A percentile compares a stretch with the other conserved stretches of the same genome.
phyloP scores from a whole-genome alignment of 2,888 invertebrate genomes.

The Noctua janthina region DNA sequence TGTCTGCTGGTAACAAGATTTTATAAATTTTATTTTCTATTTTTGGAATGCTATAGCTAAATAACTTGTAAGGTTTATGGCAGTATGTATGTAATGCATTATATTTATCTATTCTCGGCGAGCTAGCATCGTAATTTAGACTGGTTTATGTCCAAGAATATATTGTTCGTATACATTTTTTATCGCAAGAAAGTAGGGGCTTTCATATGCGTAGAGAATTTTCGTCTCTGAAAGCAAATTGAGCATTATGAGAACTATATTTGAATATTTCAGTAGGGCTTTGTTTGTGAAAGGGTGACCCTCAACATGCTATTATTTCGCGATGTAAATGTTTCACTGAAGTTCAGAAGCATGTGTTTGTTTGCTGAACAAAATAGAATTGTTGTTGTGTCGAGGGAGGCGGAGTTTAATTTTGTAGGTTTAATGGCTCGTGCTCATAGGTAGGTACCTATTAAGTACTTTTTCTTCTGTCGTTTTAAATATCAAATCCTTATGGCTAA shows the following conservation, averaged over 20 bases:
- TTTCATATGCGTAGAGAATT: conserved; percentile 17
- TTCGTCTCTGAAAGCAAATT: conserved; percentile 49
- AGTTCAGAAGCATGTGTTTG: conserved; percentile 21
- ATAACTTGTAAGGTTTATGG: conserved; percentile 2
- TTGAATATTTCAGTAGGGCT: conserved; percentile 47
- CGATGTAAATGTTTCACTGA: conserved; percentile 21
- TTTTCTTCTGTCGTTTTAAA: neutral
- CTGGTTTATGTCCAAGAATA: conserved; percentile 16
- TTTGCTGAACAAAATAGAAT: conserved; percentile 27
- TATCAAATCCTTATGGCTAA: neutral
- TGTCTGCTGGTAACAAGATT: neutral
- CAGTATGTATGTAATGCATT: neutral
- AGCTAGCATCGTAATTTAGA: conserved; percentile 17
- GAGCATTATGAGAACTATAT: conserved; percentile 57
- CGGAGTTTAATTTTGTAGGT: neutral
- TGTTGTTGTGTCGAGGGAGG: neutral
- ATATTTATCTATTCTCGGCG: neutral
- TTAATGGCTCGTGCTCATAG: neutral
- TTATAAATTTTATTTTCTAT: neutral
- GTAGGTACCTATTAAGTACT: neutral
- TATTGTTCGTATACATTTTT: conserved; percentile 23
- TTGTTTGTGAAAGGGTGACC: conserved; percentile 33
- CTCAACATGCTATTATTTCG: conserved; percentile 30
- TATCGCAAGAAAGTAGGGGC: conserved; percentile 3
- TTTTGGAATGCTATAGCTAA: neutral